Evolutionary conservation across 2,888 invertebrate species (phyloP), one percentile per base, ranked within the genome.

Genomic region (Stenichneumon culpator): DNA sequence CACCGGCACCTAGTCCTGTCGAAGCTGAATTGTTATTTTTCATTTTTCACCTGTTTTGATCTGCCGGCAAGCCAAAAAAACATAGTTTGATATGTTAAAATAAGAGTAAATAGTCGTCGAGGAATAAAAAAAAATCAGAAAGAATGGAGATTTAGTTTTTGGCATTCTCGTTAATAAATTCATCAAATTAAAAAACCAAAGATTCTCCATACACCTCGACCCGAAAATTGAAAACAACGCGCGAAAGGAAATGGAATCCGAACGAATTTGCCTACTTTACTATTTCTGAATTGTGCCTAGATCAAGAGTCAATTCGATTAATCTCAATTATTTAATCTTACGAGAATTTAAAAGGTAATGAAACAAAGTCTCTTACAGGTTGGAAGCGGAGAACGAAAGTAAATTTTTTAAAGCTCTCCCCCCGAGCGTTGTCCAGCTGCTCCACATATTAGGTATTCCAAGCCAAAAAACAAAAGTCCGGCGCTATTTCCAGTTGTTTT

Each of bases 401-500:
- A 4, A 11, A 25, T 25, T 57, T 25, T 57, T 57, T 25, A 57
- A 57, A 22, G 22, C 57, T 11, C 25, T 25, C 25, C 14, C 19
- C 44, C 11, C 11, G 16, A 57, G 14, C 25, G 57, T 57, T 57
- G 57, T 57, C 57, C 57, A 57, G 25, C 57, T 57, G 57, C 11
- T 57, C 25, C 57, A 57, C 57, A 22, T 57, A 57, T 25, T 25
- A 57, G 4, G 25, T 57, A 57, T 57, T 22, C 57, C 57, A 57
- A 57, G 14, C 4, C 3, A 22, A 57, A 25, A 11, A 57, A 22
- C 57, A 57, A 57, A 57, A 57, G 57, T 57, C 11, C 22, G 22
- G 25, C 22, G 57, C 57, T 14, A 14, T 11, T 25, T 57, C 22
- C 57, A 22, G 22, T 25, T 57, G 3, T 57, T 54, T 22, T 54